A percentile compares a stretch with the other conserved stretches of the same genome.
Conservation (phyloP, 2,113 vertebrate species). For the Aleadryas rufinucha region DNA sequence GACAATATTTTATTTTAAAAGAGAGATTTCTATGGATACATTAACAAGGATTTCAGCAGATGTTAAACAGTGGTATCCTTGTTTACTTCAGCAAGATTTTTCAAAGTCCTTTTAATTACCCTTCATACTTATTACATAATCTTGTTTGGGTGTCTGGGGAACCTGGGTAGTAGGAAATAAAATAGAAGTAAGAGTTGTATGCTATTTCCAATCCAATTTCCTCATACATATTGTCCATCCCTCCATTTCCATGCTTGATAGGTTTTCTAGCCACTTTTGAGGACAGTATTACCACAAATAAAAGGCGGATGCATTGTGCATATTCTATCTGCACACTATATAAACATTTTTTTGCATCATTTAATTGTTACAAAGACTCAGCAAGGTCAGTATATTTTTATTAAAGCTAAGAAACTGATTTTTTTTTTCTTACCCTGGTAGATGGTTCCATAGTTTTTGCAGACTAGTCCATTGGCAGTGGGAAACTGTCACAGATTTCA, state of each 20-base stretch:
- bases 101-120: neutral
- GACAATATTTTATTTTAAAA: no score
- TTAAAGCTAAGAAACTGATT: neutral
- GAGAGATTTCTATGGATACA: no score
- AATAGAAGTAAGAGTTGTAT: neutral
- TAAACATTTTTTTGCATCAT: neutral
- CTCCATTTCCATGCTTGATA: neutral
- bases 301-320: neutral
- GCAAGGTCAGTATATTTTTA: neutral
- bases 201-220: neutral
- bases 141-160: neutral
- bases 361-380: neutral
- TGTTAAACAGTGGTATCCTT: neutral
- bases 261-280: neutral
- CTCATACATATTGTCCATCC: neutral
- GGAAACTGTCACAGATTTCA: neutral
- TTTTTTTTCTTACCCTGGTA: neutral
- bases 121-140: neutral
- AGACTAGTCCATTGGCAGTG: neutral
- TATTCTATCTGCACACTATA: neutral
- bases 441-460: neutral
- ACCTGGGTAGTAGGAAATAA: neutral
- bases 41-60: no score
- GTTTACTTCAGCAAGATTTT: neutral
- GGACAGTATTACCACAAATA: neutral